phyloP scores from a whole-genome alignment of 2,113 vertebrate species.

The Tupaia tana region DNA sequence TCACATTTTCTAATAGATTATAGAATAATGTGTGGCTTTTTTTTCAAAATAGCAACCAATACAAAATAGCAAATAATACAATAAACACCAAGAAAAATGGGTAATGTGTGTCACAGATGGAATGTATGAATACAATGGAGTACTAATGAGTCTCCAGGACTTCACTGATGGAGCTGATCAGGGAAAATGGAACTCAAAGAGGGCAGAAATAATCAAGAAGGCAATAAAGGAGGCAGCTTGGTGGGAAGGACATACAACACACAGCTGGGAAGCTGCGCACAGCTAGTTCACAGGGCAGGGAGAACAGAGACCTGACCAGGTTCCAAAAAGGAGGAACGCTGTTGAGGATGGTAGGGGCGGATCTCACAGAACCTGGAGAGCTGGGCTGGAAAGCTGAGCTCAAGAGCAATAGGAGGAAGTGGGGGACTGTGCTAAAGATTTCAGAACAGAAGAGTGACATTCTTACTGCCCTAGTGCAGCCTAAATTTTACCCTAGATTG shows the following conservation, averaged over 20 bases:
- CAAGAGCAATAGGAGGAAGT: no score
- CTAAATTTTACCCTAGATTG: background rate
- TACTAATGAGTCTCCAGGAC: background rate
- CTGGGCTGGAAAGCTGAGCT: background rate
- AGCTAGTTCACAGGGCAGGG: background rate
- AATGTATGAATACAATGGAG: background rate
- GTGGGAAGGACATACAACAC: background rate
- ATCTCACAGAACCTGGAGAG: background rate
- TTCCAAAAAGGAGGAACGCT: background rate
- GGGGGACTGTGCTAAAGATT: background rate
- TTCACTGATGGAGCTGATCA: background rate
- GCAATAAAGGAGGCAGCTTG: background rate
- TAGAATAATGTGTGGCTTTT: background rate
- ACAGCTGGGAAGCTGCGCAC: background rate
- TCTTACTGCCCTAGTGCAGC: background rate
- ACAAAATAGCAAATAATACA: background rate
- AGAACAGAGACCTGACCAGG: background rate
- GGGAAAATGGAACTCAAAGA: background rate
- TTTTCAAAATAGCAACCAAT: background rate
- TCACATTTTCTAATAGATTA: conserved; percentile 10
- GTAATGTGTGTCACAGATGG: background rate
- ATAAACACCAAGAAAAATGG: background rate
- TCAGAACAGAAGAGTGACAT: background rate
- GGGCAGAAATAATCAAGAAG: background rate
- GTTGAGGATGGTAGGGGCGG: background rate